Evolutionary conservation across 2,113 vertebrate species (phyloP).

Genomic region (Hypomesus transpacificus): DNA sequence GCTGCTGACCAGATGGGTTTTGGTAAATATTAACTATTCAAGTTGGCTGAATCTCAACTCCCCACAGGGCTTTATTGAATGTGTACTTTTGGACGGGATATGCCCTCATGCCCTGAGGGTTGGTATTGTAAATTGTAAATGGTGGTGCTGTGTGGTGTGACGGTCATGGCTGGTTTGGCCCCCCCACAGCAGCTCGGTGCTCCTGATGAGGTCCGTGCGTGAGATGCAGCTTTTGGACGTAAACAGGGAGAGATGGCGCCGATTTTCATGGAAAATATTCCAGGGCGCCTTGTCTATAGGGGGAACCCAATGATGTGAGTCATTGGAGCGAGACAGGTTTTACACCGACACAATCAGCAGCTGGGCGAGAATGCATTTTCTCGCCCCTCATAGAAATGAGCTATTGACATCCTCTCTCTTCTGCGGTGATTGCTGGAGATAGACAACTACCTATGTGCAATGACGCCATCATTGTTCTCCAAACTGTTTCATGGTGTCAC

Average conservation of each 20-base stretch:
- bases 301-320: slow-evolving; percentile 57
- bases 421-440: slow-evolving; percentile 41
- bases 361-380: slow-evolving; percentile 31
- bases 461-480: slow-evolving; percentile 54
- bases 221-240: slow-evolving; percentile 4
- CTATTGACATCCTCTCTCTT: slow-evolving; percentile 59
- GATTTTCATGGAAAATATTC: slow-evolving; percentile 39
- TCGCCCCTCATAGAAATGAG: slow-evolving; percentile 58
- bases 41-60: slow-evolving; percentile 34
- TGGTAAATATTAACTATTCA: slow-evolving; percentile 31
- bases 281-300: slow-evolving; percentile 45
- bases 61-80: slow-evolving; percentile 28
- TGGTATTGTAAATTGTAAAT: slow-evolving; percentile 26
- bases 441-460: slow-evolving; percentile 45
- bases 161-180: slow-evolving; percentile 42
- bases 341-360: slow-evolving; percentile 53
- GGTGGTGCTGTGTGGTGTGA: slow-evolving; percentile 17
- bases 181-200: slow-evolving; percentile 36
- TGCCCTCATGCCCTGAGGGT: slow-evolving; percentile 24
- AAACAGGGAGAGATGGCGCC: slow-evolving; percentile 12
- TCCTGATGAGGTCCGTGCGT: slow-evolving; percentile 8
- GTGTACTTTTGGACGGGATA: slow-evolving; percentile 34
- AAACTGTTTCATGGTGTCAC: slow-evolving; percentile 42
- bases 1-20: slow-evolving; percentile 18
- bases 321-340: slow-evolving; percentile 56